Conservation (phyloP, 2,888 invertebrate genomes). For the Mellilla xanthometata region DNA sequence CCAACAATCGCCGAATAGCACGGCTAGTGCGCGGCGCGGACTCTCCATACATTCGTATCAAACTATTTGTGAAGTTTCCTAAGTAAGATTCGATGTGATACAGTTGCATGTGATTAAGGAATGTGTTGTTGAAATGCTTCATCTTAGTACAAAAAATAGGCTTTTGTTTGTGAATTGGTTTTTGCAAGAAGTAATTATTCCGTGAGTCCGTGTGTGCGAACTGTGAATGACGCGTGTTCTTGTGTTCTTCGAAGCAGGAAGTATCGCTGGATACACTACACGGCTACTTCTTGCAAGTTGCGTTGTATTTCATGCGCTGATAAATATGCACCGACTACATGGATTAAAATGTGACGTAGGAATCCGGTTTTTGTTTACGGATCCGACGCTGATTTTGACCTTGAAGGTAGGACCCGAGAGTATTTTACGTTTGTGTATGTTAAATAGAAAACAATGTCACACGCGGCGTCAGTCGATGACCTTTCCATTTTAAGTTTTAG, state of each 20-base stretch:
- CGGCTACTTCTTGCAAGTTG: slow-evolving; percentile 45
- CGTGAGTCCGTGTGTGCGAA: slow-evolving; percentile 46
- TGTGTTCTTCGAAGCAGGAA: slow-evolving; percentile 56
- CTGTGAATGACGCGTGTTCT: slow-evolving; percentile 43
- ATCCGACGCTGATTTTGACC: slow-evolving; percentile 58
- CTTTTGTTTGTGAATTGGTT: slow-evolving; percentile 43
- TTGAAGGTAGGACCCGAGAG: slow-evolving; percentile 61
- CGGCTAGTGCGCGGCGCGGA: slow-evolving; percentile 54
- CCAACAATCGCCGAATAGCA: slow-evolving; percentile 64
- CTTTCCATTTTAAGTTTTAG: slow-evolving; percentile 10
- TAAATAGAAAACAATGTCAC: slow-evolving; percentile 28
- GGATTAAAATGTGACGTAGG: slow-evolving; percentile 61
- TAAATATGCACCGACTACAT: slow-evolving; percentile 51
- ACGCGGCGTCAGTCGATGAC: slow-evolving; percentile 15
- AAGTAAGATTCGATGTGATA: slow-evolving; percentile 45
- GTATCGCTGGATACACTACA: slow-evolving; percentile 32
- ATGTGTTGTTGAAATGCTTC: slow-evolving; percentile 71
- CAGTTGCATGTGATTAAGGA: slow-evolving; percentile 51
- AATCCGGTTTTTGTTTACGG: slow-evolving; percentile 73
- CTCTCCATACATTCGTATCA: slow-evolving; percentile 35
- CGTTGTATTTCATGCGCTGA: slow-evolving; percentile 46
- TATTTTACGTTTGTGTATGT: slow-evolving; percentile 29
- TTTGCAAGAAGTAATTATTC: slow-evolving; percentile 55
- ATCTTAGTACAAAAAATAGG: slow-evolving; percentile 54
- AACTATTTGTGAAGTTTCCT: slow-evolving; percentile 51